Percentiles rank a stretch among this genome's conserved stretches.
Conservation (phyloP, 2,797 vertebrate genomes). For the Melanotaenia boesemani region DNA sequence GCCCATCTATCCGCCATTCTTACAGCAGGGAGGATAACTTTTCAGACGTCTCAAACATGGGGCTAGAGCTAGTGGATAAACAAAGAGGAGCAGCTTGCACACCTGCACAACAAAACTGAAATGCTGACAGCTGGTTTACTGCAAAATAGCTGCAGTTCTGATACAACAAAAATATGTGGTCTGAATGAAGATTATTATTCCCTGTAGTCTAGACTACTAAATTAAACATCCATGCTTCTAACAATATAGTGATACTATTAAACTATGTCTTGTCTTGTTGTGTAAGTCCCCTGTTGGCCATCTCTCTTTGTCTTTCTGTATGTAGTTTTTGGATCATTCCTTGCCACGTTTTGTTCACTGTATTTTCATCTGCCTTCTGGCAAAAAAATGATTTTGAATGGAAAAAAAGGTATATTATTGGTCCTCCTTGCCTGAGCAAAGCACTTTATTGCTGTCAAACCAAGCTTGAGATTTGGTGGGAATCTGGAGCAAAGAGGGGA, state of each 20-base stretch:
- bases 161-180: slow-evolving; percentile 5
- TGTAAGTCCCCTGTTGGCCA: slow-evolving; percentile 27
- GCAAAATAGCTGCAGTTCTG: slow-evolving; percentile 29
- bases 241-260: slow-evolving; percentile 13
- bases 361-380: slow-evolving; percentile 70
- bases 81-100: slow-evolving; percentile 57
- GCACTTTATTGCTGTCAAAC: slow-evolving; percentile 79
- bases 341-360: slow-evolving; percentile 48
- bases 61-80: slow-evolving; percentile 51
- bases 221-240: slow-evolving; percentile 31
- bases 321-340: slow-evolving; percentile 52
- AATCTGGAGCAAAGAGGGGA: slow-evolving; percentile 57
- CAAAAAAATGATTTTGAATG: slow-evolving; percentile 66
- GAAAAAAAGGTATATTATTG: slow-evolving; percentile 66
- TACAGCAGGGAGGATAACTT: slow-evolving; percentile 65
- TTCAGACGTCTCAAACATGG: slow-evolving; percentile 59
- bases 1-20: slow-evolving; percentile 44
- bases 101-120: slow-evolving; percentile 30
- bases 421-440: slow-evolving; percentile 69
- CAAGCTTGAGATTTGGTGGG: slow-evolving; percentile 79
- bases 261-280: slow-evolving; percentile 29
- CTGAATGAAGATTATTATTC: slow-evolving; percentile 14
- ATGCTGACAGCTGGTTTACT: slow-evolving; percentile 41
- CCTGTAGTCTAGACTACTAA: neutral
- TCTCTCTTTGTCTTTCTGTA: slow-evolving; percentile 42